Conservation (phyloP, 2,888 invertebrate species). For the Maniola hyperantus region DNA sequence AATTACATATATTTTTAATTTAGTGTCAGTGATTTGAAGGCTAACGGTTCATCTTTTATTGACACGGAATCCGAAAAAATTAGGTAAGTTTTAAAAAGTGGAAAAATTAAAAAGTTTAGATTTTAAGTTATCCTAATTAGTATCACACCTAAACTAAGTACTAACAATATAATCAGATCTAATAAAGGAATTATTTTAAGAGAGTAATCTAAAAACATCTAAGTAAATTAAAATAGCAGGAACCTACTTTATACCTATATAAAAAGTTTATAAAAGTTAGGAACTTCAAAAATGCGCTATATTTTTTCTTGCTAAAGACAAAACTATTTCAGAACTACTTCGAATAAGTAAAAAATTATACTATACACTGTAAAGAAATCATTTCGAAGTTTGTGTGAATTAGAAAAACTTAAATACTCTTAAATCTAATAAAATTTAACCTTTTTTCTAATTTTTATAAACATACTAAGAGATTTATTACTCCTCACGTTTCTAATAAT, state of each 20-base stretch:
- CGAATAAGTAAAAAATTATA: too few relatives aligned
- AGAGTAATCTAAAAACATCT: not conserved
- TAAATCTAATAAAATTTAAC: too few relatives aligned
- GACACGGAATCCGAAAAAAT: conserved; percentile 58
- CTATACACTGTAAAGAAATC: too few relatives aligned
- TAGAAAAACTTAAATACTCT: too few relatives aligned
- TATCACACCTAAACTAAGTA: not conserved
- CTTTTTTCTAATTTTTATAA: too few relatives aligned
- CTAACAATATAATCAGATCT: not conserved
- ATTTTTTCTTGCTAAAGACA: too few relatives aligned
- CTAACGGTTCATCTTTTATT: conserved; percentile 51
- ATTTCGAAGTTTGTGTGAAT: too few relatives aligned
- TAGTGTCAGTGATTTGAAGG: conserved; percentile 65
- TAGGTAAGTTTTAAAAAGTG: conserved; percentile 59
- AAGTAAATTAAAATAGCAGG: not conserved
- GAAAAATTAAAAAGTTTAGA: conserved; percentile 7
- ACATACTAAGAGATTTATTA: too few relatives aligned
- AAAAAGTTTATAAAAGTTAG: not conserved
- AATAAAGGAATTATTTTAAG: not conserved
- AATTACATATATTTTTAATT: conserved; percentile 51
- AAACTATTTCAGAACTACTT: too few relatives aligned
- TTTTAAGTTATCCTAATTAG: not conserved
- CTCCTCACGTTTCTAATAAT: too few relatives aligned
- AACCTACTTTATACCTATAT: not conserved
- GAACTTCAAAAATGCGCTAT: not conserved